phyloP scores from a whole-genome alignment of 2,888 invertebrate genomes.

The Coecobrya sp. region DNA sequence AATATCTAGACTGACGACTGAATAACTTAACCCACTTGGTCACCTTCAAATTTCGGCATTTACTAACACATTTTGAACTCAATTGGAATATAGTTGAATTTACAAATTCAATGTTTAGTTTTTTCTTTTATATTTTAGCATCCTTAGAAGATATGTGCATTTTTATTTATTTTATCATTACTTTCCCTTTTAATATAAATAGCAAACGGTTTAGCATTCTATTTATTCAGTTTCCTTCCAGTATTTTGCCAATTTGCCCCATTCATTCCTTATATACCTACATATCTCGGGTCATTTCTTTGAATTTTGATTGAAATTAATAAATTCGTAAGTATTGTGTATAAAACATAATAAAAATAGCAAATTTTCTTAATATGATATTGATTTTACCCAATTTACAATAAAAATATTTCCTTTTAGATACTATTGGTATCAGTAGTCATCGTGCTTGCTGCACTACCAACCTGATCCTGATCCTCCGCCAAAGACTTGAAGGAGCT shows the following conservation, averaged over 20 bases:
- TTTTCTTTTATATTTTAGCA: no score
- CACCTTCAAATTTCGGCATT: not conserved
- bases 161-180: not conserved
- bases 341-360: not conserved
- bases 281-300: no score
- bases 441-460: no score
- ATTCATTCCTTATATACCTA: not conserved
- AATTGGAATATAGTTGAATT: no score
- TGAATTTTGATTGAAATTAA: not conserved
- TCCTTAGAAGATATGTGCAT: not conserved
- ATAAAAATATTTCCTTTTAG: no score
- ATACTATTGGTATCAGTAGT: no score
- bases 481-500: conserved; percentile 67
- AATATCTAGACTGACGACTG: not conserved
- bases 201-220: not conserved
- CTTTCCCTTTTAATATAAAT: not conserved
- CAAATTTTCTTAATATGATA: no score
- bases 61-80: not conserved
- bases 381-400: no score
- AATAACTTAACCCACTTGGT: not conserved
- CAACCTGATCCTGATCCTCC: no score
- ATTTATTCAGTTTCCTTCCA: not conserved
- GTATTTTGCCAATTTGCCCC: not conserved
- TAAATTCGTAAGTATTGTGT: not conserved
- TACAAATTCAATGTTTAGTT: no score